These are phyloP conservation scores for Drosophila mercatorum DNA, from an alignment of 2,888 invertebrate genomes.

Conservation along the genomic window DNA sequence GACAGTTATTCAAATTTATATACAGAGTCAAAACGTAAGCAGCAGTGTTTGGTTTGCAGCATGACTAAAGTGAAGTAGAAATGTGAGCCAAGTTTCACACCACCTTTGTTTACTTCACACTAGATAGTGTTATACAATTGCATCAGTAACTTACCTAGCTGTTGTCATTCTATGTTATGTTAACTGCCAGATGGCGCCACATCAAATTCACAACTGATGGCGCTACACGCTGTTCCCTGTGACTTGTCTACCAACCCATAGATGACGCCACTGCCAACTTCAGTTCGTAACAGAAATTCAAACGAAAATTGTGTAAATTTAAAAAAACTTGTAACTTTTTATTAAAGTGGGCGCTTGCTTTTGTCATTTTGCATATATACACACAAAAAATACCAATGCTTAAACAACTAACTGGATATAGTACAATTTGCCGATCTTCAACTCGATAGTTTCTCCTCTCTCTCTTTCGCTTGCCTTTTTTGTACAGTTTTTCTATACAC, in stretches of 20 bases:
- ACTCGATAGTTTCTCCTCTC: constrained; percentile 11
- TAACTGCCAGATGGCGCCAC: constrained; percentile 12
- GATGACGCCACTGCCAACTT: background rate
- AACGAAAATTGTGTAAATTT: constrained; percentile 44
- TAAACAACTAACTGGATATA: constrained; percentile 57
- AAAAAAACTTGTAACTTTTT: constrained; percentile 77
- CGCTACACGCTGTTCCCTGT: background rate
- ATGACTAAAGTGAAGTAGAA: too few relatives aligned
- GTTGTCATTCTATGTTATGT: too few relatives aligned
- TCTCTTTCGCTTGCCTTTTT: constrained; percentile 45
- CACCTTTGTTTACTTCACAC: background rate
- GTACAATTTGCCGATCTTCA: constrained; percentile 59
- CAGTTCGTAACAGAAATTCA: background rate
- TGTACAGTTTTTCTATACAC: constrained; percentile 67
- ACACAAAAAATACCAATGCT: constrained; percentile 73
- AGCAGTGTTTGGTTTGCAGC: too few relatives aligned
- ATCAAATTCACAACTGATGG: background rate
- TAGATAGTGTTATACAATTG: too few relatives aligned
- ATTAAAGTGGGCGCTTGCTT: constrained; percentile 66
- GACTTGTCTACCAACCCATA: background rate
- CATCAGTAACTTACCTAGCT: background rate
- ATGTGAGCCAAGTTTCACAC: background rate
- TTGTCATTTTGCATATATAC: constrained; percentile 48
- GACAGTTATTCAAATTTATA: too few relatives aligned
- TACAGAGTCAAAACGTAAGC: too few relatives aligned